Percentiles rank a stretch among this genome's conserved stretches.
Evolutionary conservation across 2,113 vertebrate genomes (phyloP).

Genomic region (Lonchura striata): DNA sequence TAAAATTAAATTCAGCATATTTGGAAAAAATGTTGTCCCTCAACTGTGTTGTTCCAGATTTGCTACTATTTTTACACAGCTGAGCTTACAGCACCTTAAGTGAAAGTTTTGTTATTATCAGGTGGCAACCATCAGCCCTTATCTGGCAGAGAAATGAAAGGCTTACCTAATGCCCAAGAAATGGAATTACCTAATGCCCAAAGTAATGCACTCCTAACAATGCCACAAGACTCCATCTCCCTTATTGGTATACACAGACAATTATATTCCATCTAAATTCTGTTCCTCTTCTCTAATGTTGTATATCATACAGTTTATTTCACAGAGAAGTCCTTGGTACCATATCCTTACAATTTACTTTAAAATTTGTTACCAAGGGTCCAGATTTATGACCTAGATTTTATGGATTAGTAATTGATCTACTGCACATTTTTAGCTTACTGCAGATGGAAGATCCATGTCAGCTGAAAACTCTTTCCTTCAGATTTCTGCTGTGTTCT

Average conservation of each 20-base stretch:
- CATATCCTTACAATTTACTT: neutral
- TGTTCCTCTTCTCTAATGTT: neutral
- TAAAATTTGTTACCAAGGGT: neutral
- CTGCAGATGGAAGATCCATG: neutral
- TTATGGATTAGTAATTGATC: constrained; percentile 1
- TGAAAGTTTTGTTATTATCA: neutral
- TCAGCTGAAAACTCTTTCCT: neutral
- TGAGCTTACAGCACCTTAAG: neutral
- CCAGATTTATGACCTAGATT: neutral
- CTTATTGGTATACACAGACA: neutral
- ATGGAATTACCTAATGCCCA: neutral
- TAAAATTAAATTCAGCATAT: neutral
- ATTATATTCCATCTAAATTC: neutral
- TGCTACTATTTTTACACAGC: constrained; percentile 6
- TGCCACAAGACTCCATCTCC: neutral
- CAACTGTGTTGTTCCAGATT: neutral
- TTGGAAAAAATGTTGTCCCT: neutral
- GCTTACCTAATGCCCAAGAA: constrained; percentile 23
- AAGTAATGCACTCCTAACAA: neutral
- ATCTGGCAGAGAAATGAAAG: neutral
- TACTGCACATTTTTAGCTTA: neutral
- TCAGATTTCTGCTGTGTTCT: neutral
- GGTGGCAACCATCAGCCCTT: neutral
- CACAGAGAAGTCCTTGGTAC: neutral
- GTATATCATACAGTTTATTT: neutral